Base-by-base conservation (phyloP, 1,140 invertebrate genomes). In the Maconellicoccus hirsutus region DNA sequence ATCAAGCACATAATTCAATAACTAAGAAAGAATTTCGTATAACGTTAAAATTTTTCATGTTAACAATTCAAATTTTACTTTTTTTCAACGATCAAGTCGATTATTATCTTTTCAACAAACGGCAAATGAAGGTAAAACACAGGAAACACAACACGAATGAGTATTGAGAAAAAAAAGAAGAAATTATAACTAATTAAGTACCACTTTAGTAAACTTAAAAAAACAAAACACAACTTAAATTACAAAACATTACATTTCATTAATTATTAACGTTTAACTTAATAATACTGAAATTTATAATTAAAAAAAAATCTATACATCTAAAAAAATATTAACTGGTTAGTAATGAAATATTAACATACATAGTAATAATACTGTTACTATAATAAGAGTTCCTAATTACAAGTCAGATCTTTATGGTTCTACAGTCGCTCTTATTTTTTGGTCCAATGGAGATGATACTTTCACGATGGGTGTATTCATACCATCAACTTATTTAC, bases 121-220 rank as follows among this genome's bases (percentile, higher is more conserved):
- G 29, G 4, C 29, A 33, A n/a, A n/a, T n/a, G n/a, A n/a, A n/a
- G n/a, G n/a, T 38, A 14, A 38, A 38, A 38, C 10, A 52, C 10
- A 52, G n/a, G 2, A 52, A 25, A 66, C 61, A 66, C 61, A 66
- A 66, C 61, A 19, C 61, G 19, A 26, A 66, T 66, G 61, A 66
- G 61, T 66, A 66, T 66, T 66, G 61, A 66, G 19, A 66, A 66
- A 66, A 66, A 23, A 25, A 23, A 23, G 19, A 52, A 52, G n/a
- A 52, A 19, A 8, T 52, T 52, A 52, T 14, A 52, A 52, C n/a
- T 52, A 52, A 52, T 52, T 52, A 52, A 52, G 42, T 52, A 52
- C 42, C 29, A 33, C n/a, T 52, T 52, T 52, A 8, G 42, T 52
- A 52, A 33, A 52, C n/a, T 52, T 16, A 52, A 16, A 52, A 52